Conservation (phyloP, 2,113 vertebrate species). For the Cettia cetti region DNA sequence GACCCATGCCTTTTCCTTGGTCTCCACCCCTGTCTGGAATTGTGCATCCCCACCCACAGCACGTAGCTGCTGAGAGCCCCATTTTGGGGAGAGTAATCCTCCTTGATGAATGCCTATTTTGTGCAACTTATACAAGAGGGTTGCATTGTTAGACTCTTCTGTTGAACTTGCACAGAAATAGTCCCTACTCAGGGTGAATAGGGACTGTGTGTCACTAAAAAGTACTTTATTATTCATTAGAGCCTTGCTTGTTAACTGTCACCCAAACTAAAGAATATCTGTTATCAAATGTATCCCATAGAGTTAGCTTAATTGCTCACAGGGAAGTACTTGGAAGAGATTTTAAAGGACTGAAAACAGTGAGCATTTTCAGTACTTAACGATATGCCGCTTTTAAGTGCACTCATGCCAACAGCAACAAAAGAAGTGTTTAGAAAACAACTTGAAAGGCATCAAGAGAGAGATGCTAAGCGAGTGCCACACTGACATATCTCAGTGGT, state of each 20-base stretch:
- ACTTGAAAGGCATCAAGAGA: constrained; percentile 61
- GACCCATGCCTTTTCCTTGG: constrained; percentile 51
- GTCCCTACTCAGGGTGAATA: constrained; percentile 66
- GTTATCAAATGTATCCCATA: constrained; percentile 66
- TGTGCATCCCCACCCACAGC: constrained; percentile 63
- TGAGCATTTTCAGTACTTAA: constrained; percentile 68
- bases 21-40: constrained; percentile 74
- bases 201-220: constrained; percentile 63
- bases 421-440: constrained; percentile 73
- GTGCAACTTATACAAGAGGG: constrained; percentile 71
- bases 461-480: constrained; percentile 32
- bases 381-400: constrained; percentile 67
- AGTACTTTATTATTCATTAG: constrained; percentile 71
- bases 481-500: constrained; percentile 37
- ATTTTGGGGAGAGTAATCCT: constrained; percentile 65
- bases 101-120: constrained; percentile 77
- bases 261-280: constrained; percentile 67
- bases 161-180: constrained; percentile 74
- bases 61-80: constrained; percentile 63
- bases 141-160: constrained; percentile 67
- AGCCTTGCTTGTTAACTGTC: constrained; percentile 63
- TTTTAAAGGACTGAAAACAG: constrained; percentile 70
- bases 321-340: constrained; percentile 64
- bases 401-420: constrained; percentile 67
- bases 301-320: constrained; percentile 64